Base-by-base conservation (phyloP, 2,888 invertebrate species). In the Cryptocephalus moraei region DNA sequence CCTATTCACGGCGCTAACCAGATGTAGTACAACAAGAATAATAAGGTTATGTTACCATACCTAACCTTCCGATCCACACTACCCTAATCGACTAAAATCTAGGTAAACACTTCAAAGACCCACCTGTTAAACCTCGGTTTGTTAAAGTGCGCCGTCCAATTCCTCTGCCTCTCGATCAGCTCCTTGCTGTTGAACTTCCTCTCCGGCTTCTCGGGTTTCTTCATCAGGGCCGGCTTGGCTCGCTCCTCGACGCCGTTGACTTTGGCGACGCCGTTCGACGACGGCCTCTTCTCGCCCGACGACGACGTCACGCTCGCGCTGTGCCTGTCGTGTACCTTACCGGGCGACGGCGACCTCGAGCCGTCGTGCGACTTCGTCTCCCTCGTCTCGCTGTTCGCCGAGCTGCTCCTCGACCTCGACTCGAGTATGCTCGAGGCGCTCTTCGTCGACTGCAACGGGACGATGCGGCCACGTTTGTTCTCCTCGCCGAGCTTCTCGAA, bases 81-180 rank as follows among this genome's bases (percentile, higher is more conserved):
- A n/a, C n/a, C 6, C 22, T 22, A 22, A 4, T 22, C 22, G 6
- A 22, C 22, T 22, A 22, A 22, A 4, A 22, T 6, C 22, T 4
- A 22, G 22, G 22, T 4, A 22, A 4, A 22, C 6, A 22, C 22
- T n/a, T n/a, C 22, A 22, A 22, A n/a, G n/a, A n/a, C n/a, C 6
- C 12, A 36, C 12, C 36, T 36, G 6, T 36, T 36, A 12, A 50
- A 76, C 76, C 32, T 12, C 32, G 32, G 14, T 73, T 88, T 89
- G 49, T 86, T 85, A 68, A 91, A 92, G 71, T 90, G 91, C 50
- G 89, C 86, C 32, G 91, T 91, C 91, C 91, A 92, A 72, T 91
- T 92, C 65, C 85, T 84, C 66, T 91, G 91, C 62, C 91, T 89
- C 70, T 90, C 91, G 57, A 91, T 91, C 46, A 91, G 74, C 68